Conservation (phyloP, 2,888 invertebrate species). For the Coelinius sp. region DNA sequence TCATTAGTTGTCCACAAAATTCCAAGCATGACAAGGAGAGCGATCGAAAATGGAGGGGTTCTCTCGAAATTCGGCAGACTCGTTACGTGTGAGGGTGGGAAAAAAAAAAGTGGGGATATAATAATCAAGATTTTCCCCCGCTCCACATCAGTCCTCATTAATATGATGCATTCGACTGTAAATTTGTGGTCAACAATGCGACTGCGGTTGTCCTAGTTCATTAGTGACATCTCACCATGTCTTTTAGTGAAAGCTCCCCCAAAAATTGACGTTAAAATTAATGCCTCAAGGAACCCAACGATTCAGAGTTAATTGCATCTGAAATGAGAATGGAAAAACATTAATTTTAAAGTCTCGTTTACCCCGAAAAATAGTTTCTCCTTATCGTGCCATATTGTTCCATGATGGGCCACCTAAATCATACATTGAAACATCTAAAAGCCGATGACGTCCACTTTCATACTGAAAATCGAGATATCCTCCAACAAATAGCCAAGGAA, state of each 20-base stretch:
- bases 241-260: neutral
- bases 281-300: neutral
- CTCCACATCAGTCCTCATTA: conserved; percentile 21
- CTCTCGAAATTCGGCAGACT: neutral
- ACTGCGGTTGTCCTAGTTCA: neutral
- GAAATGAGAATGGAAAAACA: neutral
- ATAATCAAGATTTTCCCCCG: conserved; percentile 10
- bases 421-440: neutral
- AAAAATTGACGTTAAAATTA: conserved; percentile 8
- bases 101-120: neutral
- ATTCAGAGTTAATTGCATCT: conserved; percentile 2
- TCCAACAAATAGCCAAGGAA: neutral
- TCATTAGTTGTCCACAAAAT: conserved; percentile 6
- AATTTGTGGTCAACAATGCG: conserved; percentile 29
- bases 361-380: neutral
- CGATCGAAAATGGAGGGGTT: neutral
- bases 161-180: conserved; percentile 1
- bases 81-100: neutral
- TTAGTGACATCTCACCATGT: conserved; percentile 2
- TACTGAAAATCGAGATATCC: neutral
- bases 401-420: neutral
- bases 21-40: neutral
- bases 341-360: neutral
- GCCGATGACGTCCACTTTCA: neutral
- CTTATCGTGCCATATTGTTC: neutral